Percentiles rank a stretch among this genome's conserved stretches.
phyloP scores from a whole-genome alignment of 2,888 invertebrate species.

The Julus scanicus region DNA sequence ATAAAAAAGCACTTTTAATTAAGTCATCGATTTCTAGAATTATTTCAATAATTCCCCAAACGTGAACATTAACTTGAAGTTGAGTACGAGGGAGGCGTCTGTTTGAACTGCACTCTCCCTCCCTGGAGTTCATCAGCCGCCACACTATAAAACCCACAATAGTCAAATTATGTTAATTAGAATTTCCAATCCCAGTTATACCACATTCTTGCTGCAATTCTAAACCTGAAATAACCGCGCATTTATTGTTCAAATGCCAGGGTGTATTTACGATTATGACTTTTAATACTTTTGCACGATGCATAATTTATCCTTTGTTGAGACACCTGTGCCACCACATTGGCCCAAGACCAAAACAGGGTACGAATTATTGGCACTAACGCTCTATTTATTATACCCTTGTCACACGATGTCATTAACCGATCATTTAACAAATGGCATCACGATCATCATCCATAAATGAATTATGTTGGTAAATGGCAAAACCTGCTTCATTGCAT shows the following conservation, averaged over 20 bases:
- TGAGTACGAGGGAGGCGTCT: neutral
- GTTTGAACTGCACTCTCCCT: neutral
- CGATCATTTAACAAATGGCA: constrained; percentile 17
- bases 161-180: constrained; percentile 36
- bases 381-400: constrained; percentile 1
- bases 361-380: constrained; percentile 6
- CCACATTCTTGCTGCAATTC: constrained; percentile 13
- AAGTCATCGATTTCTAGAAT: neutral
- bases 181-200: neutral
- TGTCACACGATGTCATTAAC: neutral
- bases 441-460: neutral
- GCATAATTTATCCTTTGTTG: constrained; percentile 24
- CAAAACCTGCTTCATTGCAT: neutral
- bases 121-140: neutral
- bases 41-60: neutral
- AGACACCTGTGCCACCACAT: constrained; percentile 35
- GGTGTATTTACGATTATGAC: neutral
- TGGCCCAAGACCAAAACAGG: constrained; percentile 29
- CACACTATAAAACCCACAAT: neutral
- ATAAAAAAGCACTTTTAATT: neutral
- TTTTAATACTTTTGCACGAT: constrained; percentile 2
- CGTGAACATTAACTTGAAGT: constrained; percentile 8
- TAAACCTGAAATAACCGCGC: neutral
- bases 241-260: neutral
- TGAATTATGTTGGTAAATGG: neutral